phyloP scores from a whole-genome alignment of 2,888 invertebrate genomes.

The Xanthorhoe spadicearia region DNA sequence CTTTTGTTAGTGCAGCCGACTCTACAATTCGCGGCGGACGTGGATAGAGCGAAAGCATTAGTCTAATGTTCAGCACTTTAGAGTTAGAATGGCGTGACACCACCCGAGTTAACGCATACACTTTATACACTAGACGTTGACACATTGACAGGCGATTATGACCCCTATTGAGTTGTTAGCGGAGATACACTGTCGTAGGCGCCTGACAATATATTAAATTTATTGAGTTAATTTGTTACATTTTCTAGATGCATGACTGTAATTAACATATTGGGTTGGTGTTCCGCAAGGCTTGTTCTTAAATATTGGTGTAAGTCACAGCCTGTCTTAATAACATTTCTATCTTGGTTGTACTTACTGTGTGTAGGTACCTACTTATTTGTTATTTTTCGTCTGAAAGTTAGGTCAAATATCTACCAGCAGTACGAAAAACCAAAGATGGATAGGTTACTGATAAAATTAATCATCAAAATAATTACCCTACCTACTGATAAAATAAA shows the following conservation, averaged over 20 bases:
- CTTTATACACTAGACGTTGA: constrained; percentile 61
- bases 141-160: constrained; percentile 72
- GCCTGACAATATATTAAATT: constrained; percentile 61
- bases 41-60: constrained; percentile 71
- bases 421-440: no score
- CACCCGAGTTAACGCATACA: constrained; percentile 60
- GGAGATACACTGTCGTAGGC: constrained; percentile 51
- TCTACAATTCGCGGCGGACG: constrained; percentile 67
- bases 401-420: no score
- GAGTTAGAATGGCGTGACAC: constrained; percentile 66
- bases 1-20: constrained; percentile 58
- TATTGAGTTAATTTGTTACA: constrained; percentile 61
- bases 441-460: no score
- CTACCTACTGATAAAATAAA: constrained; percentile 7
- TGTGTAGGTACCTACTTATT: background rate
- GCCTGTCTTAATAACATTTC: no score
- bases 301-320: no score
- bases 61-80: constrained; percentile 73
- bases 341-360: no score
- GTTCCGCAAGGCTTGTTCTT: constrained; percentile 17
- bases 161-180: constrained; percentile 61
- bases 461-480: constrained; percentile 5
- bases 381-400: no score
- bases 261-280: constrained; percentile 40
- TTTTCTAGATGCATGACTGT: constrained; percentile 36